phyloP scores from a whole-genome alignment of 2,797 vertebrate species.

The Gymnoscopelus microlampas region DNA sequence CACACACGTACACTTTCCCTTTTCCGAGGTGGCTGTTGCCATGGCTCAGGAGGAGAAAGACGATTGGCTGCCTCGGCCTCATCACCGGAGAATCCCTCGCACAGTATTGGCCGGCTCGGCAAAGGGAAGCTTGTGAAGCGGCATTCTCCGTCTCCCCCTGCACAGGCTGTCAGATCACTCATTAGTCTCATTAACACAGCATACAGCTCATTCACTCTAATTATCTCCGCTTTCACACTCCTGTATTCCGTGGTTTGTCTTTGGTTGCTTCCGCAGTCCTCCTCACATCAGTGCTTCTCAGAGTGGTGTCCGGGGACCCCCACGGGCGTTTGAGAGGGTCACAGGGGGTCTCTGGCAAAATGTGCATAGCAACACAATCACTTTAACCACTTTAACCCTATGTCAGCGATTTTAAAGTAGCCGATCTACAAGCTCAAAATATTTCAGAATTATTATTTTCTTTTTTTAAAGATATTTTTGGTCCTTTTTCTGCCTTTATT shows the following conservation, averaged over 20 bases:
- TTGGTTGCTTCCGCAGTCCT: background rate
- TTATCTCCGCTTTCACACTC: conserved; percentile 48
- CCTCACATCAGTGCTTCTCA: no score
- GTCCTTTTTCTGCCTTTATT: no score
- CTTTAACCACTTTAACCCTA: no score
- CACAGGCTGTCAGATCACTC: conserved; percentile 60
- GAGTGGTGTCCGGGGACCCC: no score
- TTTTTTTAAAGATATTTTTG: no score
- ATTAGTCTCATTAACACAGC: conserved; percentile 57
- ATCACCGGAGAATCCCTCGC: conserved; percentile 73
- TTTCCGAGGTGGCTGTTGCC: conserved; percentile 82
- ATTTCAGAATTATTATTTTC: no score
- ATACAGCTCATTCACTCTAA: conserved; percentile 54
- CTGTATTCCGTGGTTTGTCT: background rate
- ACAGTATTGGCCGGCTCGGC: conserved; percentile 72
- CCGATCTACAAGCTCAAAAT: no score
- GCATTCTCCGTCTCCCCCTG: conserved; percentile 47
- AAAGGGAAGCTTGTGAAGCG: conserved; percentile 68
- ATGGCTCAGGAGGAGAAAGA: conserved; percentile 79
- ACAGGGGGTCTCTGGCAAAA: no score
- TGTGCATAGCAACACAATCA: no score
- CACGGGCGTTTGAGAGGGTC: no score
- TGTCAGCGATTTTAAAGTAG: no score
- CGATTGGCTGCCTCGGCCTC: conserved; percentile 79
- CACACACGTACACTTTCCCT: conserved; percentile 37